Conservation (phyloP, 2,888 invertebrate genomes). For the Ophraella communa region DNA sequence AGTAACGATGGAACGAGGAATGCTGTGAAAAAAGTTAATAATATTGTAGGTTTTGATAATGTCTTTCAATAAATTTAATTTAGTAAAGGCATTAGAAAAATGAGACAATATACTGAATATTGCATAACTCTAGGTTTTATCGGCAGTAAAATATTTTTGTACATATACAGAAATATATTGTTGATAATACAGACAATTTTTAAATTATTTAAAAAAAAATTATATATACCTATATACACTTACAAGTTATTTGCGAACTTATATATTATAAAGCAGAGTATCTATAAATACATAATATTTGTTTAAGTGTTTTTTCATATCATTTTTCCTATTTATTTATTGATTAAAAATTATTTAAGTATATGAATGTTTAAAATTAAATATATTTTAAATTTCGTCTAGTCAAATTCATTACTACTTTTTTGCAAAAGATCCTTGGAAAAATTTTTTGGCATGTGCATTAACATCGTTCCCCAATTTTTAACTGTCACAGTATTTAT, state of each 20-base stretch:
- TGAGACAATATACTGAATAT: no score
- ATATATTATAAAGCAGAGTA: neutral
- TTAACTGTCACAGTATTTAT: neutral
- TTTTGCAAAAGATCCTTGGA: neutral
- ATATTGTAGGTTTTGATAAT: conserved; percentile 43
- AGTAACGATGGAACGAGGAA: conserved; percentile 42
- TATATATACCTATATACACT: neutral
- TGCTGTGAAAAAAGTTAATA: conserved; percentile 46
- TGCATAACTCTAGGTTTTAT: no score
- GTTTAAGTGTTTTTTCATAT: neutral
- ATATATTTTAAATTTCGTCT: no score
- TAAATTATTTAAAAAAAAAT: neutral
- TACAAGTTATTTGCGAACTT: neutral
- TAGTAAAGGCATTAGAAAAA: no score
- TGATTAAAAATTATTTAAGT: neutral
- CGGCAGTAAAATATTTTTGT: no score
- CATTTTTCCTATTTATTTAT: neutral
- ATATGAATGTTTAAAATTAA: neutral
- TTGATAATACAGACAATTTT: neutral
- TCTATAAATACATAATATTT: neutral
- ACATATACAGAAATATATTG: neutral
- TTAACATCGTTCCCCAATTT: neutral
- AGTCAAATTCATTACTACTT: neutral
- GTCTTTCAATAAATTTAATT: conserved; percentile 28
- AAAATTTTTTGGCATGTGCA: neutral